Evolutionary conservation across 2,888 invertebrate genomes (phyloP).

Genomic region (Mimas tiliae): DNA sequence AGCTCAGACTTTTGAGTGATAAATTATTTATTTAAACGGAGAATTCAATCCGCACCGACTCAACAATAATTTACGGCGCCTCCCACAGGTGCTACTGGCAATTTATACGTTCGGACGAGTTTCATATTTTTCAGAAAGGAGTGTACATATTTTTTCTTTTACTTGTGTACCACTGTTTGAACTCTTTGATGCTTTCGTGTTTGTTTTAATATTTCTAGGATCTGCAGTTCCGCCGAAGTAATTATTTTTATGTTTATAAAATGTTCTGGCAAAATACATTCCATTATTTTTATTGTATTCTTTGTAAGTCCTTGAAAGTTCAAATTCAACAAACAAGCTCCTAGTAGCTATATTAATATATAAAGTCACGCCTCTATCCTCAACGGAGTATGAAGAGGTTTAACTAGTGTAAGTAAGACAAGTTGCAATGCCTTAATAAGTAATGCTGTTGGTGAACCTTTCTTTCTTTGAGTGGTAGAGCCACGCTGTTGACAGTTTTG

Average conservation of each 20-base stretch:
- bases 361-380: too few relatives aligned
- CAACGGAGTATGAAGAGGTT: too few relatives aligned
- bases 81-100: constrained; percentile 36
- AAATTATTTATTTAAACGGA: constrained; percentile 33
- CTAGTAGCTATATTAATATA: too few relatives aligned
- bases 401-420: too few relatives aligned
- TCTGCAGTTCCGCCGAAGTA: background rate
- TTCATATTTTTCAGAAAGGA: constrained; percentile 37
- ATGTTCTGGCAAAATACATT: background rate
- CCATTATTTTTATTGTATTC: too few relatives aligned
- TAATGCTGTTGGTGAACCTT: too few relatives aligned
- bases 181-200: background rate
- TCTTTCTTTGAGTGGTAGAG: too few relatives aligned
- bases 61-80: constrained; percentile 42
- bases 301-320: too few relatives aligned
- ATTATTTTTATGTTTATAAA: background rate
- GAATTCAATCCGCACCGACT: constrained; percentile 41
- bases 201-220: background rate
- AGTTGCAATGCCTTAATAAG: too few relatives aligned
- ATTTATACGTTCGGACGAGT: constrained; percentile 37
- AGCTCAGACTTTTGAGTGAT: constrained; percentile 6
- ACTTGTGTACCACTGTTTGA: background rate
- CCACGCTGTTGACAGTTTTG: too few relatives aligned
- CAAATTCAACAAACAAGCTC: too few relatives aligned
- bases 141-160: constrained; percentile 20